Percentiles rank a stretch among this genome's conserved stretches.
These are phyloP conservation scores for Rhamnusium bicolor DNA, from an alignment of 2,888 invertebrate genomes.

Conservation along the genomic window DNA sequence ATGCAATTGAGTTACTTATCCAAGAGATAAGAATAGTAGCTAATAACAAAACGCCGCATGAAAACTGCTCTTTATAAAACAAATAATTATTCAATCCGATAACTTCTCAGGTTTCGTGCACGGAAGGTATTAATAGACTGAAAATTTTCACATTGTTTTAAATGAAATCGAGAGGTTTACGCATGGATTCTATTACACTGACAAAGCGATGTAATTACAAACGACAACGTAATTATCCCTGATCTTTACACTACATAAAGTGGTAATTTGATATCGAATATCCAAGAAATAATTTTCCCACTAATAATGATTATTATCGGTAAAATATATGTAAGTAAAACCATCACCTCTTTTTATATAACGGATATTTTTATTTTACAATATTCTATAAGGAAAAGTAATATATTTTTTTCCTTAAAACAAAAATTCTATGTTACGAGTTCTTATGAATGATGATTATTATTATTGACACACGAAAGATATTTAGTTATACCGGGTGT, in stretches of 20 bases:
- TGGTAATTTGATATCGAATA: background rate
- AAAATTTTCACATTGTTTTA: background rate
- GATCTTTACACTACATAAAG: background rate
- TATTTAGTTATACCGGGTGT: too few species aligned
- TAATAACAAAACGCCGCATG: background rate
- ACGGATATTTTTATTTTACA: too few species aligned
- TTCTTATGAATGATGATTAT: too few species aligned
- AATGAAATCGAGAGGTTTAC: conserved; percentile 6
- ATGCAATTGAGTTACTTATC: background rate
- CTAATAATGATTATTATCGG: background rate
- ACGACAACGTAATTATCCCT: conserved; percentile 4
- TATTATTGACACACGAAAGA: too few species aligned
- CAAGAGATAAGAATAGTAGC: background rate
- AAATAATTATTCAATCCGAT: background rate
- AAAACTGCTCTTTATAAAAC: background rate
- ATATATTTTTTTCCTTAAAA: too few species aligned
- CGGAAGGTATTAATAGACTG: background rate
- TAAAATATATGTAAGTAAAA: background rate
- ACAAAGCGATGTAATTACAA: conserved; percentile 9
- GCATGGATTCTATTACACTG: conserved; percentile 1
- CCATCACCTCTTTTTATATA: too few species aligned
- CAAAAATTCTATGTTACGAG: too few species aligned
- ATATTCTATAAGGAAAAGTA: too few species aligned
- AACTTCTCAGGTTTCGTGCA: background rate
- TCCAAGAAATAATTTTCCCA: background rate